phyloP scores from a whole-genome alignment of 2,113 vertebrate genomes.

The Tragulus kanchil region DNA sequence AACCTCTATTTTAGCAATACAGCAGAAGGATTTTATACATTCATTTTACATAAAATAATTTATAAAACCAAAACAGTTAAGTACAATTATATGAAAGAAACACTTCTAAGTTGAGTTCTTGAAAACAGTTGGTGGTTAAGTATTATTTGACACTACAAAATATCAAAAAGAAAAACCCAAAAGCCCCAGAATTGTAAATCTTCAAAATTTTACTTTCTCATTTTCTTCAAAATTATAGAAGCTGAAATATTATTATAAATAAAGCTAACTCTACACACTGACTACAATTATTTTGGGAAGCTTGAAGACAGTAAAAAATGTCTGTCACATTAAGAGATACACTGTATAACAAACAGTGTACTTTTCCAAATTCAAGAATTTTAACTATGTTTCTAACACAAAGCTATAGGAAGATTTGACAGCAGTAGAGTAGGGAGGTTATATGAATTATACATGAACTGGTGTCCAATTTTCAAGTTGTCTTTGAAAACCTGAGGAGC shows the following conservation, averaged over 20 bases:
- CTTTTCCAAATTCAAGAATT: not conserved
- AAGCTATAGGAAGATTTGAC: constrained; percentile 7
- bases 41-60: not conserved
- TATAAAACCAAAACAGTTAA: not conserved
- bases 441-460: constrained; percentile 45
- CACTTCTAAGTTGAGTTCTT: not conserved
- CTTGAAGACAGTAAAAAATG: constrained; percentile 5
- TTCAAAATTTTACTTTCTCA: constrained; percentile 6
- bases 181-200: not conserved
- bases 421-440: not conserved
- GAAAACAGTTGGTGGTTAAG: not conserved
- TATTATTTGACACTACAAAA: not conserved
- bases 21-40: not conserved
- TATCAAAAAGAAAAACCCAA: not conserved
- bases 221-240: constrained; percentile 29
- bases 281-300: not conserved
- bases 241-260: not conserved
- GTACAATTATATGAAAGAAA: not conserved
- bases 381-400: not conserved
- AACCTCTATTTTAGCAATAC: not conserved
- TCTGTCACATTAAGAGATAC: not conserved
- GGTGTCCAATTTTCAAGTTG: constrained; percentile 45
- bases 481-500: constrained; percentile 54
- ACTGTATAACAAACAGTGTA: not conserved
- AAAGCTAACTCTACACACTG: not conserved